Conservation (phyloP, 2,797 vertebrate species). For the Ammospiza maritima region DNA sequence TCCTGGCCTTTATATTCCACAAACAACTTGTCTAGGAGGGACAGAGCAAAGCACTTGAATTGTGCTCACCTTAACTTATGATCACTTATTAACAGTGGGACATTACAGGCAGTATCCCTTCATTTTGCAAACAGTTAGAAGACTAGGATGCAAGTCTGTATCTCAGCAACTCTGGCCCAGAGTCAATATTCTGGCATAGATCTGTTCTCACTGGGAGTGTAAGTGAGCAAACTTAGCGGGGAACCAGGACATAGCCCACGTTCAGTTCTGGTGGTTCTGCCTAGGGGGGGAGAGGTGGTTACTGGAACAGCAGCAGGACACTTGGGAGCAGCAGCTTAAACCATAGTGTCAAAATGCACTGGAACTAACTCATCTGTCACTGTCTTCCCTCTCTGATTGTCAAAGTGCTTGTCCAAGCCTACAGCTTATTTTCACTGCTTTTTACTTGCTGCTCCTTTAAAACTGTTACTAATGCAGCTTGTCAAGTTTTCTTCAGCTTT, state of each 20-base stretch:
- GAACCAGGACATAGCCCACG: not conserved
- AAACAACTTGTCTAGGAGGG: not conserved
- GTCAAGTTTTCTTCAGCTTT: conserved; percentile 18
- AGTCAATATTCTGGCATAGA: not conserved
- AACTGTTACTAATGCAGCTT: not conserved
- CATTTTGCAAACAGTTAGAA: not conserved
- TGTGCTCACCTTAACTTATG: not conserved
- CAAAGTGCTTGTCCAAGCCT: not conserved
- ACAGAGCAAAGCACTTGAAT: not conserved
- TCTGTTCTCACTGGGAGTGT: not conserved
- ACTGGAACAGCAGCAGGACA: not conserved
- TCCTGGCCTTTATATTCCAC: not conserved
- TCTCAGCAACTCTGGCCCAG: not conserved
- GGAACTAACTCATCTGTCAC: not conserved
- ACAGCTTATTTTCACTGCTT: conserved; percentile 1
- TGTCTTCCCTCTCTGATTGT: not conserved
- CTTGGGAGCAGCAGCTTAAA: not conserved
- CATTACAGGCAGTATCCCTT: not conserved
- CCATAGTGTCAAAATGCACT: not conserved
- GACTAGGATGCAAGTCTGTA: not conserved
- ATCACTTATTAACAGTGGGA: not conserved
- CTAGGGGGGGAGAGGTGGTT: not conserved
- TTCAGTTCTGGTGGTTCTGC: not conserved
- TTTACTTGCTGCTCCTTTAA: not conserved
- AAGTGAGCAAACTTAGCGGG: not conserved